Base-by-base conservation (phyloP, 2,113 vertebrate species). In the Bambusicola thoracicus region DNA sequence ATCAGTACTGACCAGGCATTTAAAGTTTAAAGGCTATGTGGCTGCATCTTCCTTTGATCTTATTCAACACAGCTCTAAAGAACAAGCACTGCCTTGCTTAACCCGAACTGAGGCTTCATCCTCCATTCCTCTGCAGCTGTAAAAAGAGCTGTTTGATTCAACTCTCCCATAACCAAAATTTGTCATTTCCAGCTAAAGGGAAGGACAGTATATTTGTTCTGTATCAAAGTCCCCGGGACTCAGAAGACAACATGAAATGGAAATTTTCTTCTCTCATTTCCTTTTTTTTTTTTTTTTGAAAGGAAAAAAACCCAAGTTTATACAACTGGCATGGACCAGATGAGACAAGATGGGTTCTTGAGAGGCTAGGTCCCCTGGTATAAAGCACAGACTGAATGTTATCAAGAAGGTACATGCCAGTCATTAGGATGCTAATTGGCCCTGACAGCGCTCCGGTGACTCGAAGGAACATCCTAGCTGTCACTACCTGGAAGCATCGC, bases 401-500 rank as follows among this genome's bases (percentile, higher is more conserved):
- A 73, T 61, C 89, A 95, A 83, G 87, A 94, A 73, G 87, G 92
- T 85, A 87, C 74, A 44, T 41, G 92, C 87, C 97, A 97, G 83
- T 95, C 97, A 95, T 92, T 92, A 84, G 81, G 94, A 97, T 93
- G 81, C 65, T 97, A 97, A 97, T 95, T 96, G 94, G 87, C 65
- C 90, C 83, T 94, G 93, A 92, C 94, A 96, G 91, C 83, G 61
- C 90, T 92, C 90, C 92, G 92, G 91, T 89, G 92, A 95, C 93
- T 85, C 74, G 93, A 95, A 78, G 7, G 81, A 90, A 87, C 78
- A 87, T 94, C 85, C 73, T 56, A 69, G 77, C 82, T 91, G 70
- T 89, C 92, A 95, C 74, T 93, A 93, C 85, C 95, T 93, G 90
- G 74, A 94, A 95, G 95, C 92, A 81, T 15, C 56, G 92, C 97